These are phyloP conservation scores for Drosophila gaucha DNA, from an alignment of 2,888 invertebrate species.

Conservation along the genomic window DNA sequence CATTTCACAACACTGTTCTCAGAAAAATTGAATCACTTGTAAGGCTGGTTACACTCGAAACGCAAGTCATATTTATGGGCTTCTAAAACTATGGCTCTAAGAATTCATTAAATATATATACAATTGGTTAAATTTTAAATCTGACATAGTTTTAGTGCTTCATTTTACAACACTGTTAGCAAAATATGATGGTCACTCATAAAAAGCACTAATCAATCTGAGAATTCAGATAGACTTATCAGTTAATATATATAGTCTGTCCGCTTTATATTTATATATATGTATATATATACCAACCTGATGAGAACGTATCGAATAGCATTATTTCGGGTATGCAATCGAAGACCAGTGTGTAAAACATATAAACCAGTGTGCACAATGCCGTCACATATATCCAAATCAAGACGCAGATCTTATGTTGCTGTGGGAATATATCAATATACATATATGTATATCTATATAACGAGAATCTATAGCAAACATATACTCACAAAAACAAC, in stretches of 20 bases:
- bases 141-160: neutral
- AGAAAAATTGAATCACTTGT: too few species aligned
- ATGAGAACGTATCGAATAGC: slow-evolving; percentile 15
- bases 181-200: too few species aligned
- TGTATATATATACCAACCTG: slow-evolving; percentile 29
- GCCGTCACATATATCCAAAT: slow-evolving; percentile 39
- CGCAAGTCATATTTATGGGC: too few species aligned
- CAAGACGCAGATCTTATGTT: slow-evolving; percentile 33
- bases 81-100: too few species aligned
- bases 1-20: too few species aligned
- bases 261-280: neutral
- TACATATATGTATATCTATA: neutral
- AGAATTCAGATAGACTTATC: too few species aligned
- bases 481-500: slow-evolving; percentile 31
- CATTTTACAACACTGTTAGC: neutral
- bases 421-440: slow-evolving; percentile 18
- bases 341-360: slow-evolving; percentile 29
- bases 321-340: slow-evolving; percentile 9
- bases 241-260: neutral
- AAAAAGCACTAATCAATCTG: neutral
- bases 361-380: slow-evolving; percentile 2
- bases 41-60: too few species aligned
- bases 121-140: too few species aligned
- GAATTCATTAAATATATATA: too few species aligned
- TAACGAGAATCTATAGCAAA: neutral